Base-by-base conservation (phyloP, 2,113 vertebrate genomes). In the Erythrocebus patas region DNA sequence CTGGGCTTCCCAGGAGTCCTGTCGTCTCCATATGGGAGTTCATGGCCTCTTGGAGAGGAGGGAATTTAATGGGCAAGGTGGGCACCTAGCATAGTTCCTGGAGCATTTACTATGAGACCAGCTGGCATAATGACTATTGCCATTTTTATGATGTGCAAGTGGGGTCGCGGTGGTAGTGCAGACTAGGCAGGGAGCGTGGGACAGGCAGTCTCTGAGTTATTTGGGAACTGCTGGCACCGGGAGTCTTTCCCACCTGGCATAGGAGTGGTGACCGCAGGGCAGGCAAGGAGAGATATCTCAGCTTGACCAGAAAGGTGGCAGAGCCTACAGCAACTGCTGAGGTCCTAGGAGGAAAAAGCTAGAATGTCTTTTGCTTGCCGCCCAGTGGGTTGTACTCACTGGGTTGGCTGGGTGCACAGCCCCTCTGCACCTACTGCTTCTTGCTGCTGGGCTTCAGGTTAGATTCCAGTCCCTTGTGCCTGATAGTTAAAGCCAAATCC, bases 131-230 rank as follows among this genome's bases (percentile, higher is more conserved):
- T 14, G 78, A 23, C 50, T n/a, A 5, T 23, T 55, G 78, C 48
- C 8, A 27, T 17, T 81, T 70, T 57, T 20, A 80, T 32, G 48
- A 9, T 40, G 52, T 23, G 3, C 50, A 6, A 32, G 8, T 57
- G 48, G 16, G 75, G 3, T 40, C 3, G 2, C 22, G 30, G 16
- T 38, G 48, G 35, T 8, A 1, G 5, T 5, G 3, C 0, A 0
- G 30, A 45, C 40, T 2, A 40, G 50, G 76, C 23, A 1, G 13
- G 50, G 32, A 40, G 76, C 40, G 18, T 11, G 38, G 85, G 73
- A 64, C 25, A 64, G 61, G 27, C 66, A 68, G 30, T 70, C 75
- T 11, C 32, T 0, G 35, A 59, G 84, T 32, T 61, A 61, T 5
- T 6, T 32, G 6, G 50, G 50, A 38, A 4, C 23, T 22, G 50